Evolutionary conservation across 2,888 invertebrate species (phyloP), one percentile per base, ranked within the genome.

Genomic region (Chaitophorus viminalis): DNA sequence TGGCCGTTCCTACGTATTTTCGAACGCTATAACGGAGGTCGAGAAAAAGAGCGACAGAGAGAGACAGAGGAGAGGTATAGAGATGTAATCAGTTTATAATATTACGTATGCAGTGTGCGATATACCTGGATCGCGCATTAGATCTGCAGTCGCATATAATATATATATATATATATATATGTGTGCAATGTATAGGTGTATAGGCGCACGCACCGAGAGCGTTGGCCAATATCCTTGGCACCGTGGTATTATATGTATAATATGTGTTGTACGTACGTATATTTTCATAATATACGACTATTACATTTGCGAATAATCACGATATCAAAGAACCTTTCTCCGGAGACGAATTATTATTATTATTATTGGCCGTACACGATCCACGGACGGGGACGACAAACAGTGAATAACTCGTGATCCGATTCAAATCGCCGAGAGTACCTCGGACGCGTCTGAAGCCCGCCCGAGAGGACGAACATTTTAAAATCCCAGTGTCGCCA

Each of bases 71-170:
- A 46, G 46, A 14, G 46, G 46, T 46, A 46, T 14, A 46, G 54
- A 82, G 82, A 82, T 36, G 54, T 54, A 72, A 82, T 74, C 33
- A n/a, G 60, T 74, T 74, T 72, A 72, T 52, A 82, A 82, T 82
- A 74, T 82, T 82, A 54, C 74, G 82, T 82, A 74, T 36, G 82
- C 82, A 17, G 54, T 36, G 8, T 46, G 70, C 29, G 46, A 25
- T 68, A 18, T 46, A 14, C n/a, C 1, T 77, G 21, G 31, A 54
- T 77, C 60, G n/a, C n/a, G n/a, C n/a, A n/a, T n/a, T n/a, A n/a
- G n/a, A n/a, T n/a, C n/a, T n/a, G n/a, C n/a, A 36, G 68, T 39
- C 39, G 29, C 39, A n/a, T 78, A 33, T 31, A 11, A 9, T 46
- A 29, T 79, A 25, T 78, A 25, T 31, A 11, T 31, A 33, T 31